phyloP scores from a whole-genome alignment of 1,140 invertebrate species.

The Anagrus nilaparvatae region DNA sequence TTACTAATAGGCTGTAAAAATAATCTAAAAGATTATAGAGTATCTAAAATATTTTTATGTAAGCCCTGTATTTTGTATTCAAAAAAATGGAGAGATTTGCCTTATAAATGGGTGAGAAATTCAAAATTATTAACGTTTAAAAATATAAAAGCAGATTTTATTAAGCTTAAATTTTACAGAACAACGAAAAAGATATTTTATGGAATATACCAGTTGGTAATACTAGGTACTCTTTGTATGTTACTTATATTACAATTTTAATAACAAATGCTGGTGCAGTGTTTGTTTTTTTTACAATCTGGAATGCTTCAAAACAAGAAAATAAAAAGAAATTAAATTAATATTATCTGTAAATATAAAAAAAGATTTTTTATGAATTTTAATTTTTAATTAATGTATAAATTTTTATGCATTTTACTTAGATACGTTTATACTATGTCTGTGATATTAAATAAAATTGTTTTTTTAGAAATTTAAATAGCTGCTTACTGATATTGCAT shows the following conservation, averaged over 20 bases:
- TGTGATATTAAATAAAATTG: no score
- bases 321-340: constrained; percentile 12
- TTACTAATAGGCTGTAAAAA: constrained; percentile 33
- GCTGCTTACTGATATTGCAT: no score
- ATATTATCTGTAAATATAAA: no score
- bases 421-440: no score
- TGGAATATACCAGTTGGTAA: constrained; percentile 34
- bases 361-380: no score
- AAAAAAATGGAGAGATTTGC: constrained; percentile 32
- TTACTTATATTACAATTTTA: constrained; percentile 22
- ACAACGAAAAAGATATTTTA: constrained; percentile 18
- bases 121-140: neutral
- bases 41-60: constrained; percentile 30
- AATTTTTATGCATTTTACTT: no score
- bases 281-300: constrained; percentile 19
- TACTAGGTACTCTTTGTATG: constrained; percentile 8
- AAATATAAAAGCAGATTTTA: constrained; percentile 3
- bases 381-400: no score
- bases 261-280: constrained; percentile 19
- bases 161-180: constrained; percentile 18
- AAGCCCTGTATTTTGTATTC: constrained; percentile 23
- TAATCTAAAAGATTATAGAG: constrained; percentile 24
- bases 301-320: constrained; percentile 11
- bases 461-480: no score
- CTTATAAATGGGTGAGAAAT: constrained; percentile 24